phyloP scores from a whole-genome alignment of 1,140 invertebrate species.

The Calycopis cecrops region DNA sequence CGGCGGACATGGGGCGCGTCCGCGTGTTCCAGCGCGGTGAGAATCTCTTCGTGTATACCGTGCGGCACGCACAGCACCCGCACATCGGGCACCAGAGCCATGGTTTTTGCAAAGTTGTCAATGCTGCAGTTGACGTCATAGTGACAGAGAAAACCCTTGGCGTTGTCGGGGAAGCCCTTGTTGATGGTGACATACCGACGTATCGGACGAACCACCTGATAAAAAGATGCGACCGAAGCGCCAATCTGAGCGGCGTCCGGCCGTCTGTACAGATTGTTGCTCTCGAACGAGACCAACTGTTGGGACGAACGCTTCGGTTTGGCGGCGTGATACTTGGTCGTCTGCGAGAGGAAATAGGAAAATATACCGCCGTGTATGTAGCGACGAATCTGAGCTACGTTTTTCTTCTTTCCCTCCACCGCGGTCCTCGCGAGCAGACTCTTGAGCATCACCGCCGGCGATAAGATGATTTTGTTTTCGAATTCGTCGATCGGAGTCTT shows the following conservation, averaged over 20 bases:
- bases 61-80: constrained; percentile 12
- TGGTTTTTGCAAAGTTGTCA: constrained; percentile 9
- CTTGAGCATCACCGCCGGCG: constrained; percentile 13
- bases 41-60: constrained; percentile 7
- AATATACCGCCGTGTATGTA: background rate
- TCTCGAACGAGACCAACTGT: constrained; percentile 8
- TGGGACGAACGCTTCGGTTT: constrained; percentile 5
- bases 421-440: constrained; percentile 10
- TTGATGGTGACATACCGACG: constrained; percentile 10
- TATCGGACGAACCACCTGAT: constrained; percentile 3
- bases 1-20: constrained; percentile 2
- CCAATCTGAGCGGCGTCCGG: constrained; percentile 8
- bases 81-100: constrained; percentile 10
- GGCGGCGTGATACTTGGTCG: constrained; percentile 1
- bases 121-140: constrained; percentile 13
- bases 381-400: constrained; percentile 9
- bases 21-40: constrained; percentile 2
- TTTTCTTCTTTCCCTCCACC: constrained; percentile 7
- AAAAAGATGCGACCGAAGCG: constrained; percentile 10
- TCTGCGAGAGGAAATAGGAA: constrained; percentile 10
- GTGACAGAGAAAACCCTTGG: constrained; percentile 12
- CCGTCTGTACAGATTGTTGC: constrained; percentile 7
- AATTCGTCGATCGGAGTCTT: constrained; percentile 11
- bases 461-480: constrained; percentile 13
- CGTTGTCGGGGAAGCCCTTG: constrained; percentile 12